Evolutionary conservation across 2,113 vertebrate genomes (phyloP), one percentile per base, ranked within the genome.

Genomic region (Tor tambroides): DNA sequence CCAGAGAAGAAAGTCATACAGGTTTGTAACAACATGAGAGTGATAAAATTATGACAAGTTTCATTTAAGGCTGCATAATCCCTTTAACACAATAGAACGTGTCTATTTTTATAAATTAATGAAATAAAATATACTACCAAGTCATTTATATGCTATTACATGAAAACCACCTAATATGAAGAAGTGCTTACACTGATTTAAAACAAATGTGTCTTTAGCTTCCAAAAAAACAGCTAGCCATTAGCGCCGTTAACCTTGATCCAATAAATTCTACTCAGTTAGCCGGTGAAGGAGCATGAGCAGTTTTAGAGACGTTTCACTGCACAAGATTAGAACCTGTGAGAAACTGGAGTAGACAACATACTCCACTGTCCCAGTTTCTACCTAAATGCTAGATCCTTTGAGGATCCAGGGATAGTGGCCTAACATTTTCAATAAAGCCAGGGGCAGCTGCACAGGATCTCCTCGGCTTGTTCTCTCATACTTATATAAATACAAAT

Each of bases 301-400:
- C 38, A 81, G 26, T 82, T 83, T 51, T 67, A 54, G 17, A 83
- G 46, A 83, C 10, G 28, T n/a, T 30, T 19, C 32, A 63, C 79
- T 26, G 59, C 81, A 71, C 65, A 71, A 83, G 17, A 83, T 71
- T 71, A 71, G 26, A 54, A 83, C 30, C 74, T 69, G 54, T n/a
- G 43, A 49, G 61, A 83, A 51, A 83, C 63, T 51, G 61, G 43
- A 83, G 43, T 83, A 83, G 41, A 69, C 80, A 72, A 84, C 82
- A 84, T 74, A 74, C 65, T 74, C 49, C 67, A 84, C 46, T 74
- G 49, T 84, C 82, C 67, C 30, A 84, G 21, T 84, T 84, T 84
- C 65, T 30, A 84, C 65, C 65, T 56, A 74, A n/a, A 41, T 59
- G 28, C 32, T 51, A 71, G 28, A 83, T 84, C 69, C 30, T 84